These are phyloP conservation scores for Cosmorhoe ocellata DNA, from an alignment of 2,888 invertebrate species.

Conservation along the genomic window DNA sequence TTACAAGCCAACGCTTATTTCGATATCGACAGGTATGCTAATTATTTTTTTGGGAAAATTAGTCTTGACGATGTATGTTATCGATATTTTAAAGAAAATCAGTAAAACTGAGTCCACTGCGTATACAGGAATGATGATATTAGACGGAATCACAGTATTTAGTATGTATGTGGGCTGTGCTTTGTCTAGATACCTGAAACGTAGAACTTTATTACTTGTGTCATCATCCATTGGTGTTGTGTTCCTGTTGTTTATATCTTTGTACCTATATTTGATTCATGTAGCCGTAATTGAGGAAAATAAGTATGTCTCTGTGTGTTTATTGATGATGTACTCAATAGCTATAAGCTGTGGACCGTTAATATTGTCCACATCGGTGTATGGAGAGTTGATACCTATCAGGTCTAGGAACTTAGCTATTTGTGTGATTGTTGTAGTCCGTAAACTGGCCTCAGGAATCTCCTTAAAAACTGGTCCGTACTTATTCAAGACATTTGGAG, in stretches of 20 bases:
- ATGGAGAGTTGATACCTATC: slow-evolving; percentile 43
- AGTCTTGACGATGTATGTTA: slow-evolving; percentile 46
- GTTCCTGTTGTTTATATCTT: slow-evolving; percentile 38
- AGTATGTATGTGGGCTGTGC: slow-evolving; percentile 44
- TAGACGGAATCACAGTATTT: slow-evolving; percentile 51
- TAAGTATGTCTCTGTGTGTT: slow-evolving; percentile 34
- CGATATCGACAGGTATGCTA: slow-evolving; percentile 30
- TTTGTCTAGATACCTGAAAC: slow-evolving; percentile 37
- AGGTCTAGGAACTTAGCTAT: slow-evolving; percentile 39
- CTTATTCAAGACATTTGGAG: slow-evolving; percentile 36
- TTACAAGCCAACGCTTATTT: slow-evolving; percentile 44
- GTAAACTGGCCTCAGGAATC: slow-evolving; percentile 20
- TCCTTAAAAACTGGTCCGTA: slow-evolving; percentile 42
- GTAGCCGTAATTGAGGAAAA: slow-evolving; percentile 37
- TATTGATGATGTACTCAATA: slow-evolving; percentile 41
- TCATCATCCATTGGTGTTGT: slow-evolving; percentile 34
- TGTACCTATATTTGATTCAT: slow-evolving; percentile 41
- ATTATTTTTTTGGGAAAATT: slow-evolving; percentile 45
- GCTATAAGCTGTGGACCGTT: slow-evolving; percentile 46
- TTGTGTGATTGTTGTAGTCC: slow-evolving; percentile 23
- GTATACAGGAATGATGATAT: slow-evolving; percentile 49
- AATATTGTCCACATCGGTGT: slow-evolving; percentile 37
- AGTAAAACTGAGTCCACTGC: slow-evolving; percentile 43
- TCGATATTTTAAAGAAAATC: slow-evolving; percentile 52
- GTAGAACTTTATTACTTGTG: slow-evolving; percentile 40